phyloP scores from a whole-genome alignment of 1,140 invertebrate genomes.

The Globodera ellingtonae region DNA sequence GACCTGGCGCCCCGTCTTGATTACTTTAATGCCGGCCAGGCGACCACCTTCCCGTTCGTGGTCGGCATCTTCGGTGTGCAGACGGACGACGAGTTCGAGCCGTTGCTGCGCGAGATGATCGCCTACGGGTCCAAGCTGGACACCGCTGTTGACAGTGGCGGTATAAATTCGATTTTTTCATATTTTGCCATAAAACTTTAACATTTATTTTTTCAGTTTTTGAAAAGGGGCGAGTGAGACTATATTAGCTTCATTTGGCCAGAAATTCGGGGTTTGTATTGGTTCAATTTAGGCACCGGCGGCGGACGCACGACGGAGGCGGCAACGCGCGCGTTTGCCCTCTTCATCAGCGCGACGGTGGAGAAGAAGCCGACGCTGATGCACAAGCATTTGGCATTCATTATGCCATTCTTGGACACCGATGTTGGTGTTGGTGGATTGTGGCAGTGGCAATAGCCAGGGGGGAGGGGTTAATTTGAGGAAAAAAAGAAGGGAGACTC shows the following conservation, averaged over 20 bases:
- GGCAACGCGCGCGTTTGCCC: slow-evolving; percentile 24
- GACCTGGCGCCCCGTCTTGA: slow-evolving; percentile 35
- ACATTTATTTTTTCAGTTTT: too few relatives aligned
- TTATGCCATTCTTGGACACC: slow-evolving; percentile 30
- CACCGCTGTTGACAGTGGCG: not conserved
- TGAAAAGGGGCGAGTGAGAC: too few relatives aligned
- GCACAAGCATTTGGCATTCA: slow-evolving; percentile 19
- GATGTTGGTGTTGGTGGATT: slow-evolving; percentile 24
- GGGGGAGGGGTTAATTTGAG: too few relatives aligned
- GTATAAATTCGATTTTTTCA: too few relatives aligned
- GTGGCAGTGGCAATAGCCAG: too few relatives aligned
- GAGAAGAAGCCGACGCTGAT: slow-evolving; percentile 21
- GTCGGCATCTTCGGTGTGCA: slow-evolving; percentile 28
- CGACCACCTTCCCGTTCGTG: slow-evolving; percentile 36
- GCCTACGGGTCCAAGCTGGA: slow-evolving; percentile 11
- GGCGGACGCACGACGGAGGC: slow-evolving; percentile 9
- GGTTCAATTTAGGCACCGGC: not conserved
- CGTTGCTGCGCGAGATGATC: slow-evolving; percentile 31
- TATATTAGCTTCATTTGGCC: too few relatives aligned
- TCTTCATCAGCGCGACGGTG: slow-evolving; percentile 40
- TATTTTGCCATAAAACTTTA: not conserved
- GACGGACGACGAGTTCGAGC: slow-evolving; percentile 31
- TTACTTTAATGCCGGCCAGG: slow-evolving; percentile 28
- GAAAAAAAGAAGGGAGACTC: too few relatives aligned
- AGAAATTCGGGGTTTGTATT: too few relatives aligned